Evolutionary conservation across 1,140 invertebrate genomes (phyloP).

Genomic region (Solenopsis invicta): DNA sequence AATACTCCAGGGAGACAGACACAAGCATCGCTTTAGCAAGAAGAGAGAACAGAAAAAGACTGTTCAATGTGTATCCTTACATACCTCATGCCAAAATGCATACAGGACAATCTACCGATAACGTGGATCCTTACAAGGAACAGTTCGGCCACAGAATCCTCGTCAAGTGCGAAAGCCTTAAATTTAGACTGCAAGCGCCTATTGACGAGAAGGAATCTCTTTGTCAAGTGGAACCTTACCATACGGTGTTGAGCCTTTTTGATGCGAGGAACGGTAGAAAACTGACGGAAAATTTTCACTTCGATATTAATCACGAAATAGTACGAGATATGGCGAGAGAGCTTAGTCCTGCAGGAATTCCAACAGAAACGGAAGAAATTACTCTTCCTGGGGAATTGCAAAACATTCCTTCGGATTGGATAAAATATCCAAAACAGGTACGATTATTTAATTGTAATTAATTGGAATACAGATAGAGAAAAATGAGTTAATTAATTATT

Average conservation of each 20-base stretch:
- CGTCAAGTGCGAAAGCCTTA: constrained; percentile 93
- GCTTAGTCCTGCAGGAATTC: constrained; percentile 75
- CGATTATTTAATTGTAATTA: constrained; percentile 82
- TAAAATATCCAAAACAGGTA: constrained; percentile 89
- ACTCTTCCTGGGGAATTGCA: constrained; percentile 85
- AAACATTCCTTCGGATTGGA: constrained; percentile 89
- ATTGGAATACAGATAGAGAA: neutral
- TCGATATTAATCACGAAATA: constrained; percentile 93
- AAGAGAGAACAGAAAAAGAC: constrained; percentile 91
- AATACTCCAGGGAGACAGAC: constrained; percentile 96
- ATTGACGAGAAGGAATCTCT: constrained; percentile 92
- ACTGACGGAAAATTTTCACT: constrained; percentile 97
- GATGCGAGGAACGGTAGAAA: constrained; percentile 95
- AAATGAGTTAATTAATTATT: constrained; percentile 77
- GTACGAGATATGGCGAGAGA: constrained; percentile 88
- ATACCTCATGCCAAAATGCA: constrained; percentile 86
- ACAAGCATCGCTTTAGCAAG: constrained; percentile 93
- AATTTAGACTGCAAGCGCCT: constrained; percentile 93
- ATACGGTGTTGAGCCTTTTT: constrained; percentile 94
- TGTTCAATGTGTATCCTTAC: constrained; percentile 91
- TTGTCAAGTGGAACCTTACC: constrained; percentile 97
- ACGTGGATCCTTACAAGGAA: constrained; percentile 91
- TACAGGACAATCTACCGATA: constrained; percentile 81
- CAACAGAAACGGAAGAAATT: constrained; percentile 74
- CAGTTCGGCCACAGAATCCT: constrained; percentile 95